A percentile compares a stretch with the other conserved stretches of the same genome.
phyloP scores from a whole-genome alignment of 1,140 invertebrate genomes.

The Drosophila prosaltans region DNA sequence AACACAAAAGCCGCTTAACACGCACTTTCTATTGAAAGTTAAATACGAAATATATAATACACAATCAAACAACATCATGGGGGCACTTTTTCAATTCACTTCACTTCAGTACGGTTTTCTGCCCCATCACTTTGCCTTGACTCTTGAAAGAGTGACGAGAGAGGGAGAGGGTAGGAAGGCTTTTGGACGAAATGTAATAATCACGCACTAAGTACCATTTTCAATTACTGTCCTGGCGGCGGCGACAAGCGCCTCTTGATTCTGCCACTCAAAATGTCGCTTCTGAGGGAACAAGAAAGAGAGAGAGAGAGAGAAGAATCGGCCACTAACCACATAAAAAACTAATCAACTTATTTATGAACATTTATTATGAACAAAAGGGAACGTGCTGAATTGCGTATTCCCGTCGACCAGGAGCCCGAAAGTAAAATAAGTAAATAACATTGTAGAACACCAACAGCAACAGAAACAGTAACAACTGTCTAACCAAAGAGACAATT shows the following conservation, averaged over 20 bases:
- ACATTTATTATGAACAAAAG: conserved; percentile 76
- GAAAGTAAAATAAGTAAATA: conserved; percentile 52
- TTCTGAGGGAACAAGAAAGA: not conserved
- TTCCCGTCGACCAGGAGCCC: conserved; percentile 35
- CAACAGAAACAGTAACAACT: conserved; percentile 10
- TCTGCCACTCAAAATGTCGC: conserved; percentile 57
- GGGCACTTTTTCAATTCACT: conserved; percentile 5
- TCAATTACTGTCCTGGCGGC: conserved; percentile 64
- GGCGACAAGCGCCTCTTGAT: conserved; percentile 39
- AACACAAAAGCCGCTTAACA: conserved; percentile 66
- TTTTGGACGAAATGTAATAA: conserved; percentile 60
- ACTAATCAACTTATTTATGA: conserved; percentile 82
- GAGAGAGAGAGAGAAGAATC: not conserved
- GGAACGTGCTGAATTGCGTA: conserved; percentile 75
- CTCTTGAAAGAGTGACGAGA: conserved; percentile 21
- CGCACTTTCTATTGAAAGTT: conserved; percentile 59
- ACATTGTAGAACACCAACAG: conserved; percentile 13
- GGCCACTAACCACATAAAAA: conserved; percentile 68
- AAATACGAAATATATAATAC: conserved; percentile 28
- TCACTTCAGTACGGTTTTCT: conserved; percentile 26
- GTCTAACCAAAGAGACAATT: not conserved
- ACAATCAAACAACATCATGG: conserved; percentile 47
- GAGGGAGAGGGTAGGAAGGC: not conserved
- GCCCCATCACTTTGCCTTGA: conserved; percentile 59
- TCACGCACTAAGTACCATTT: conserved; percentile 77